Conservation (phyloP, 92 coral and sea anemone genomes). For the Chrysogorgia sp. region DNA sequence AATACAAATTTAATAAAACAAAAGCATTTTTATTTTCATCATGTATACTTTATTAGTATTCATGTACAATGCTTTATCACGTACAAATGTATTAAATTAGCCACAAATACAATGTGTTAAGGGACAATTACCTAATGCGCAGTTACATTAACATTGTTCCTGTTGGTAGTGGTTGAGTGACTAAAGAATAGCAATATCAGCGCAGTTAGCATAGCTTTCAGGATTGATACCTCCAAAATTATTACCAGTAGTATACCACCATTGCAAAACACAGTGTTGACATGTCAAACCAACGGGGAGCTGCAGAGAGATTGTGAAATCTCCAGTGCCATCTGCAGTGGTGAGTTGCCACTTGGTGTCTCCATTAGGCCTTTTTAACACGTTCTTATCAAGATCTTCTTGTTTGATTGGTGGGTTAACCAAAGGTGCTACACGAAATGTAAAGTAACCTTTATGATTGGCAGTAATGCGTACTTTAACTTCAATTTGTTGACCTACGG, state of each 20-base stretch:
- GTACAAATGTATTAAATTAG: no score
- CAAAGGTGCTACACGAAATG: slow-evolving; percentile 74
- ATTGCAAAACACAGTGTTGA: slow-evolving; percentile 89
- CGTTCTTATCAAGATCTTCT: slow-evolving; percentile 62
- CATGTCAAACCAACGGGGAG: slow-evolving; percentile 80
- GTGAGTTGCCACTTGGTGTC: slow-evolving; percentile 33
- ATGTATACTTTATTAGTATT: no score
- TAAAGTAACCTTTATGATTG: slow-evolving; percentile 76
- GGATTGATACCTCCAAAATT: slow-evolving; percentile 70
- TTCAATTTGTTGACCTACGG: slow-evolving; percentile 28
- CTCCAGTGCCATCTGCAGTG: slow-evolving; percentile 5
- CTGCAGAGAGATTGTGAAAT: slow-evolving; percentile 55
- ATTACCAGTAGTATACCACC: slow-evolving; percentile 97
- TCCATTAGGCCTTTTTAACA: slow-evolving; percentile 62
- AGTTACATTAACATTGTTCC: not conserved
- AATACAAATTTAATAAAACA: no score
- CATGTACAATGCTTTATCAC: no score
- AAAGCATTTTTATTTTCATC: no score
- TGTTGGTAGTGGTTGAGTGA: no score
- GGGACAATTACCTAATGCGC: not conserved
- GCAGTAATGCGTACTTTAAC: slow-evolving; percentile 67
- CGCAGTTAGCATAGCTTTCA: slow-evolving; percentile 69
- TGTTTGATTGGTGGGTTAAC: slow-evolving; percentile 76
- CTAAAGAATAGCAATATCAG: slow-evolving; percentile 54
- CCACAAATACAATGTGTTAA: not conserved